These are phyloP conservation scores for Odontamblyopus rebecca DNA, from an alignment of 2,797 vertebrate genomes.

Conservation along the genomic window DNA sequence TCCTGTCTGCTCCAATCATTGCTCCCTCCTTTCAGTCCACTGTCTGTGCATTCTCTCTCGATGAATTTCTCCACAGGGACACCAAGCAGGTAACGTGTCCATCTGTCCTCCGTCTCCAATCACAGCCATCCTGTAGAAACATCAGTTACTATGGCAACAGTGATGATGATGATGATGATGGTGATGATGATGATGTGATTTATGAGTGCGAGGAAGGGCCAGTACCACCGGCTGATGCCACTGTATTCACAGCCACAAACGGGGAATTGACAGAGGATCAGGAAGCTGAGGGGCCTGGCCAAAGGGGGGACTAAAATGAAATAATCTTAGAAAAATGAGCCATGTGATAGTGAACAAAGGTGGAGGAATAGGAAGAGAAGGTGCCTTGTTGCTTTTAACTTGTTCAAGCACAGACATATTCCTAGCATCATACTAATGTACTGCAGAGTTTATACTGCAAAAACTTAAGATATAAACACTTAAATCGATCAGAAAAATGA, in stretches of 20 bases:
- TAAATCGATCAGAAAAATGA: no score
- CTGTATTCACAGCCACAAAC: conserved; percentile 48
- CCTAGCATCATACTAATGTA: no score
- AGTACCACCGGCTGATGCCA: conserved; percentile 51
- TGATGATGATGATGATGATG: conserved; percentile 31
- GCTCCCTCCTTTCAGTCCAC: conserved; percentile 17
- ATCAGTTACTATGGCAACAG: conserved; percentile 35
- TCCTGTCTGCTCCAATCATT: conserved; percentile 21
- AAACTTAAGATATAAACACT: no score
- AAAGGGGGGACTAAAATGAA: conserved; percentile 60
- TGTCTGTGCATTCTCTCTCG: conserved; percentile 38
- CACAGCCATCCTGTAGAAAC: conserved; percentile 41
- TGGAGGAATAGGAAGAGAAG: conserved; percentile 48
- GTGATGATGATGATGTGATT: conserved; percentile 9
- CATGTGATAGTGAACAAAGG: conserved; percentile 16
- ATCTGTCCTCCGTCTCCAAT: conserved; percentile 54
- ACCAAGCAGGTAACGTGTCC: conserved; percentile 83
- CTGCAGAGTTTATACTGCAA: no score
- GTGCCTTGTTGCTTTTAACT: conserved; percentile 18
- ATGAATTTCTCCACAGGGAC: conserved; percentile 70
- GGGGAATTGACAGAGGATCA: conserved; percentile 82
- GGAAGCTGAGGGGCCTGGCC: conserved; percentile 61
- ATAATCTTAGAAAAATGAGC: conserved; percentile 15
- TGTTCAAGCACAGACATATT: no score
- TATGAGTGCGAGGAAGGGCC: conserved; percentile 74